Base-by-base conservation (phyloP, 2,888 invertebrate genomes). In the Dexiosoma caninum region DNA sequence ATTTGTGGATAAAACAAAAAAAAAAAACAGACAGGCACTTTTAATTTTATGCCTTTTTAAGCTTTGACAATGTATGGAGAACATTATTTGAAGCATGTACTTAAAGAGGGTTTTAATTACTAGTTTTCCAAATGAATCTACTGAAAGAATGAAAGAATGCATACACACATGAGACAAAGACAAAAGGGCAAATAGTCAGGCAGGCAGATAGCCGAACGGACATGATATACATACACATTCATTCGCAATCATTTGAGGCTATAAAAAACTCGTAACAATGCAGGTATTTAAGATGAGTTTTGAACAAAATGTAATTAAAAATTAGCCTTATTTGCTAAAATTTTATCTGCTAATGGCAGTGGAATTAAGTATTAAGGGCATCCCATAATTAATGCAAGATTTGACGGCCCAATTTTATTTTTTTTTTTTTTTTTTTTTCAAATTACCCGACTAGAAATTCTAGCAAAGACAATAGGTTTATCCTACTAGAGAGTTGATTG, bases 11-110 rank as follows among this genome's bases (percentile, higher is more conserved):
- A 30, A 19, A 74, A 74, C 49, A 57, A 30, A 27, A 6, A 3
- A 27, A 6, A 6, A 3, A 6, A 5, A 6, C 27, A 70, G 57
- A 37, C 51, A 75, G 53, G 30, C 40, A 70, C 30, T 77, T 70
- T 77, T 62, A 64, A 71, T 71, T 78, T 71, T 78, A 78, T 78
- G 66, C 78, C 77, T 49, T 78, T 62, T 66, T 44, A 66, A 78
- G 71, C 57, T 59, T 62, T 49, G 64, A 69, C 67, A 76, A 71
- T 71, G 71, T 78, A 59, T 46, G 71, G 32, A 21, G 62, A 57
- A 32, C 40, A 66, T 70, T 57, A 71, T 71, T 71, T 64, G 57
- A 37, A 53, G 60, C 46, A 46, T 53, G 55, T 62, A 62, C 60
- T 69, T 75, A 62, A 76, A 69, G 62, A 76, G 60, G 69, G 60